These are phyloP conservation scores for Pseudomyrmex concolor DNA, from an alignment of 1,140 invertebrate genomes.

Conservation along the genomic window DNA sequence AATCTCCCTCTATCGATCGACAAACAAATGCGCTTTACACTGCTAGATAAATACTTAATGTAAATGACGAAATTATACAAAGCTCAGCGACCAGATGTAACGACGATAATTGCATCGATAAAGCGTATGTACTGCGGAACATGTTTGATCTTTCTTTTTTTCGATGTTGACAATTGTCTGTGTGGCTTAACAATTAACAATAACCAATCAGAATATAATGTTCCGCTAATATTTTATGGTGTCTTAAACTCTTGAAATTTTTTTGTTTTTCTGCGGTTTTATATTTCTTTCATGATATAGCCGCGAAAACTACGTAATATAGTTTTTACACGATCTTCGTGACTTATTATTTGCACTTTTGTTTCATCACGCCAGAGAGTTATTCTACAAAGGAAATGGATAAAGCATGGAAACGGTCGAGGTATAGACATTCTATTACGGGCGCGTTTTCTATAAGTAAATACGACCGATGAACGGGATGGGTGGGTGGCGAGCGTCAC, in stretches of 20 bases:
- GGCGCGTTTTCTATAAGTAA: neutral
- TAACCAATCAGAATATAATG: no score
- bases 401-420: neutral
- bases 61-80: conserved; percentile 42
- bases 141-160: neutral
- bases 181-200: no score
- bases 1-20: conserved; percentile 21
- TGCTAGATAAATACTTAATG: conserved; percentile 51
- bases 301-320: neutral
- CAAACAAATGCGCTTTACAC: conserved; percentile 42
- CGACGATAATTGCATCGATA: conserved; percentile 42
- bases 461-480: neutral
- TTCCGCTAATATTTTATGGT: neutral
- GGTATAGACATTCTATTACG: conserved; percentile 28
- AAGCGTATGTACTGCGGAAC: conserved; percentile 19
- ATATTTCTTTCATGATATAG: neutral
- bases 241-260: neutral
- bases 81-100: conserved; percentile 12
- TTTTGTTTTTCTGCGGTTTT: neutral
- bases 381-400: neutral
- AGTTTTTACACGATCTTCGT: neutral
- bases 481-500: conserved; percentile 34
- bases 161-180: neutral
- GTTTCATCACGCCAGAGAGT: neutral
- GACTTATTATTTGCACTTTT: neutral